A percentile compares a stretch with the other conserved stretches of the same genome.
Evolutionary conservation across 2,888 invertebrate genomes (phyloP).

Genomic region (Hedya salicella): DNA sequence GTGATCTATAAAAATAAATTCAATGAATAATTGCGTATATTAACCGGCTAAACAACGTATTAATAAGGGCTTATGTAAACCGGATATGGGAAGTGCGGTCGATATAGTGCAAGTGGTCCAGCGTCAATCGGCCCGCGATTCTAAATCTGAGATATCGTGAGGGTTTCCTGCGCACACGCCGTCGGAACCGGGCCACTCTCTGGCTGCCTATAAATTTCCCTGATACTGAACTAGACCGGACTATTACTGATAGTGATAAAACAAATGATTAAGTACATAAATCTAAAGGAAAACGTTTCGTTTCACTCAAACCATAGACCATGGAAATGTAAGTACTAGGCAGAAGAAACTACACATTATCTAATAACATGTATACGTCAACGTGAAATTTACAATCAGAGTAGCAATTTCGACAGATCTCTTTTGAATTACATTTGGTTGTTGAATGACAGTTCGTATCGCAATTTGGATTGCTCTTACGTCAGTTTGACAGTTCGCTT

Average conservation of each 20-base stretch:
- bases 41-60: conserved; percentile 19
- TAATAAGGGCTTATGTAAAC: conserved; percentile 32
- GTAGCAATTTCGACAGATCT: no score
- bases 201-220: conserved; percentile 63
- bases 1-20: conserved; percentile 27
- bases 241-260: conserved; percentile 41
- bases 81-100: conserved; percentile 72
- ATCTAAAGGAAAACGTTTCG: not conserved
- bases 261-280: no score
- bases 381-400: no score
- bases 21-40: conserved; percentile 28
- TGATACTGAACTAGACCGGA: conserved; percentile 36
- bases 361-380: no score
- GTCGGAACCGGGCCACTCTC: conserved; percentile 67
- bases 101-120: conserved; percentile 66
- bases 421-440: no score
- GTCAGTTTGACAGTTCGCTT: no score
- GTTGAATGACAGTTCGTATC: no score
- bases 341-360: not conserved
- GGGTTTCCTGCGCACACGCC: conserved; percentile 70
- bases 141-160: conserved; percentile 77
- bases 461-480: no score
- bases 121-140: conserved; percentile 70
- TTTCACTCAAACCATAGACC: not conserved
- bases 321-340: not conserved